phyloP scores from a whole-genome alignment of 1,140 invertebrate genomes.

The Holotrichia oblita region DNA sequence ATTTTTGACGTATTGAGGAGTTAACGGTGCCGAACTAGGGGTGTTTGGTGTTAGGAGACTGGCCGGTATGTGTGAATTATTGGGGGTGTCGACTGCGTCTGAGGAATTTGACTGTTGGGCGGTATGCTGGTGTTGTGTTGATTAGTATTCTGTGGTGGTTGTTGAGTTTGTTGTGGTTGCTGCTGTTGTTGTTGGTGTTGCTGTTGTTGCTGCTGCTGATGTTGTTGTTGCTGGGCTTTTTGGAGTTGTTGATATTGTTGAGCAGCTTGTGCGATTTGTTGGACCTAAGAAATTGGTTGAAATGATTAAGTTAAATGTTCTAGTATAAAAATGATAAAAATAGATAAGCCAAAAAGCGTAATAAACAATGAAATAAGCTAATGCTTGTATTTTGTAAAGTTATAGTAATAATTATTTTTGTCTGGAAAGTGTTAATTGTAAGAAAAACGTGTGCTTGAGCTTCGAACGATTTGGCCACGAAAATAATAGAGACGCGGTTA shows the following conservation, averaged over 20 bases:
- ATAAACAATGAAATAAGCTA: neutral
- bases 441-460: too few species aligned
- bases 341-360: neutral
- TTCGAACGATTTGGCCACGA: too few species aligned
- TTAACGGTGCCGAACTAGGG: conserved; percentile 66
- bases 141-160: conserved; percentile 64
- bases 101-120: conserved; percentile 61
- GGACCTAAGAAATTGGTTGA: conserved; percentile 63
- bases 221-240: conserved; percentile 77
- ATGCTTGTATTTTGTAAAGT: too few species aligned
- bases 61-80: conserved; percentile 59
- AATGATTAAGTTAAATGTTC: neutral
- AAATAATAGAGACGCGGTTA: too few species aligned
- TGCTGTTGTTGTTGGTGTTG: conserved; percentile 61
- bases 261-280: conserved; percentile 83
- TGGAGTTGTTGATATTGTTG: conserved; percentile 84
- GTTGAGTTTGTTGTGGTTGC: conserved; percentile 62
- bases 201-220: conserved; percentile 63
- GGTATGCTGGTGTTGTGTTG: conserved; percentile 64
- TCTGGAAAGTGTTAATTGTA: too few species aligned
- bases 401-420: too few species aligned
- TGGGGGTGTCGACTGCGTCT: conserved; percentile 60
- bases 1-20: conserved; percentile 65
- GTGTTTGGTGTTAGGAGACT: conserved; percentile 67
- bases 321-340: too few species aligned